Evolutionary conservation across 2,113 vertebrate genomes (phyloP), one percentile per base, ranked within the genome.

Genomic region (Antechinus flavipes): DNA sequence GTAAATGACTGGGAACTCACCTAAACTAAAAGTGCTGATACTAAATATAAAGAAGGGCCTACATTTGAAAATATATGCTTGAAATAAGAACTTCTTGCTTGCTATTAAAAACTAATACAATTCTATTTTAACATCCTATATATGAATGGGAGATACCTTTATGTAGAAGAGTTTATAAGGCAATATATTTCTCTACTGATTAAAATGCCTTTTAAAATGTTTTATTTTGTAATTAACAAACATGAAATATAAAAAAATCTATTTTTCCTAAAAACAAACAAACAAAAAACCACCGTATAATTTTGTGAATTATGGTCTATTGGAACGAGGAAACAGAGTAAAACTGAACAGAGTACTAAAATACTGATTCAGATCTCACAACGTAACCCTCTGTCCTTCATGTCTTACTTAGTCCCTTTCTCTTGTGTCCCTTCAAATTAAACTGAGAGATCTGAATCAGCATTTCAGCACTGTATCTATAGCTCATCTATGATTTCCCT

Each of bases 311-410:
- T 91, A 89, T 0, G 46, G 25, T 90, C 53, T 23, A 50, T 25
- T 42, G 16, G 4, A 6, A 46, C 27, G 90, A 50, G 90, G 76
- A 94, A 89, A 91, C 2, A 49, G 47, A 89, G 91, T 16, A 10
- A 42, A 90, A n/a, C 7, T 9, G 46, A 30, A 30, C 0, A 47
- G 56, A 93, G 27, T 23, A 53, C 30, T 0, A 49, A 27, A 22
- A 26, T 2, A 53, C 30, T 6, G 12, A 47, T 12, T 42, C 19
- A 26, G 25, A 84, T 84, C 49, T 49, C 22, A 54, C 54, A 91
- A 55, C 12, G n/a, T 52, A 46, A 4, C 1, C 14, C 35, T 4
- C 2, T 0, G 3, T 3, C 4, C 52, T 14, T 2, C 4, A 30
- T 9, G 10, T 46, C 27, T 14, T 10, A 0, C 14, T 35, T 0